Conservation (phyloP, 2,888 invertebrate genomes). For the Sepioteuthis lessoniana region DNA sequence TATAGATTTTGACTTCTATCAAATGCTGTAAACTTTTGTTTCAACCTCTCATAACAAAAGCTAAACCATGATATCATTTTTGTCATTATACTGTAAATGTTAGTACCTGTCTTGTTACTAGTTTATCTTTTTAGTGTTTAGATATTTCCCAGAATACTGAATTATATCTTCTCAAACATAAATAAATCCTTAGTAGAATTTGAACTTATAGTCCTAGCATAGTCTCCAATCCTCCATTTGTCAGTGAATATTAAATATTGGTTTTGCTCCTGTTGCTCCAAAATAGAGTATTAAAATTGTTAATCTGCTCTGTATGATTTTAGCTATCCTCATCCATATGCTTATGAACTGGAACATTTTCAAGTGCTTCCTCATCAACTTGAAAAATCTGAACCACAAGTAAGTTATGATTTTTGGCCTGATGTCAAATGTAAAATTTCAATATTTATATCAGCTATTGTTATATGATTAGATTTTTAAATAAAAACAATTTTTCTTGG, state of each 20-base stretch:
- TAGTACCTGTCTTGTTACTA: neutral
- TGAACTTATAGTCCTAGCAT: neutral
- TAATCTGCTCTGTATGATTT: constrained; percentile 46
- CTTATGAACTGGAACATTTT: constrained; percentile 86
- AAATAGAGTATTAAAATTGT: neutral
- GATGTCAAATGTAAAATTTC: neutral
- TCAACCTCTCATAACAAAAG: neutral
- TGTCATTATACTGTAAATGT: neutral
- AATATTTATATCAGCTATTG: neutral
- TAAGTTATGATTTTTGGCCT: constrained; percentile 49
- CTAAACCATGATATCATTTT: neutral
- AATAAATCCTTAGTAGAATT: neutral
- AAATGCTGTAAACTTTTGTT: neutral
- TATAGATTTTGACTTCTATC: neutral
- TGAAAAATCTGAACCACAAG: constrained; percentile 72
- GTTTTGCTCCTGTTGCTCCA: neutral
- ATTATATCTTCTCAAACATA: neutral
- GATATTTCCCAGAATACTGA: neutral
- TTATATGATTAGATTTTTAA: neutral
- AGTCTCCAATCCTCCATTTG: neutral
- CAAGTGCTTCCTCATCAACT: constrained; percentile 79
- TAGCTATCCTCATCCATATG: constrained; percentile 91
- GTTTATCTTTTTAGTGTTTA: neutral
- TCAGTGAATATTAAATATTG: neutral
- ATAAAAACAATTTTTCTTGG: neutral